Percentiles rank a stretch among this genome's conserved stretches.
phyloP scores from a whole-genome alignment of 2,888 invertebrate species.

The Idaea straminata region DNA sequence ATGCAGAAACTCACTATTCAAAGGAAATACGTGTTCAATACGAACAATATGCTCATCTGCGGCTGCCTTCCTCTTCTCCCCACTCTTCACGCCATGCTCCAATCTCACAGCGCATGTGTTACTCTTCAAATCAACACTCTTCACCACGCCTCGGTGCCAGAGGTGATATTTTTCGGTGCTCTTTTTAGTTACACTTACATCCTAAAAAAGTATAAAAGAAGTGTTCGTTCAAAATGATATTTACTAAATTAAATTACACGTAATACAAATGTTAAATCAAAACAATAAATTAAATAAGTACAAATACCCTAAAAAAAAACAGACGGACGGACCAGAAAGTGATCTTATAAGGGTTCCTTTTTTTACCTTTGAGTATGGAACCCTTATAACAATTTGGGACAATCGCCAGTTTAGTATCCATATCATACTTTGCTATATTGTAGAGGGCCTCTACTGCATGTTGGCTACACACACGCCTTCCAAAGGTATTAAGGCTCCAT shows the following conservation, averaged over 20 bases:
- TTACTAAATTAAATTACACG: no score
- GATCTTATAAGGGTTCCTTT: no score
- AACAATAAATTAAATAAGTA: slow-evolving; percentile 5
- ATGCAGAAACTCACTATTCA: slow-evolving; percentile 67
- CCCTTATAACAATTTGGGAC: background rate
- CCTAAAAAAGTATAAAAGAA: slow-evolving; percentile 39
- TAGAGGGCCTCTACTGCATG: no score
- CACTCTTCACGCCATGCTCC: slow-evolving; percentile 73
- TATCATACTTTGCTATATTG: no score
- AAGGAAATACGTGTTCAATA: slow-evolving; percentile 82
- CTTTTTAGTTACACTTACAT: slow-evolving; percentile 62
- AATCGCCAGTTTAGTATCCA: background rate
- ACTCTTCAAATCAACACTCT: slow-evolving; percentile 60
- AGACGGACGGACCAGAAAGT: no score
- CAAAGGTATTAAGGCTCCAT: no score
- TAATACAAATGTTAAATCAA: no score
- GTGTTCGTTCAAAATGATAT: no score
- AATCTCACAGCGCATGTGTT: slow-evolving; percentile 74
- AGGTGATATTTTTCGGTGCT: slow-evolving; percentile 74
- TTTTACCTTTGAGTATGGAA: no score
- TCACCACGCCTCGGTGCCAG: slow-evolving; percentile 82
- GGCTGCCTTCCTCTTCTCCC: slow-evolving; percentile 62
- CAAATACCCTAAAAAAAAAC: no score
- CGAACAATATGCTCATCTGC: slow-evolving; percentile 69
- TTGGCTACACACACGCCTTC: no score